Percentiles rank a stretch among this genome's conserved stretches.
Evolutionary conservation across 2,888 invertebrate genomes (phyloP).

Genomic region (Biston stratarius): DNA sequence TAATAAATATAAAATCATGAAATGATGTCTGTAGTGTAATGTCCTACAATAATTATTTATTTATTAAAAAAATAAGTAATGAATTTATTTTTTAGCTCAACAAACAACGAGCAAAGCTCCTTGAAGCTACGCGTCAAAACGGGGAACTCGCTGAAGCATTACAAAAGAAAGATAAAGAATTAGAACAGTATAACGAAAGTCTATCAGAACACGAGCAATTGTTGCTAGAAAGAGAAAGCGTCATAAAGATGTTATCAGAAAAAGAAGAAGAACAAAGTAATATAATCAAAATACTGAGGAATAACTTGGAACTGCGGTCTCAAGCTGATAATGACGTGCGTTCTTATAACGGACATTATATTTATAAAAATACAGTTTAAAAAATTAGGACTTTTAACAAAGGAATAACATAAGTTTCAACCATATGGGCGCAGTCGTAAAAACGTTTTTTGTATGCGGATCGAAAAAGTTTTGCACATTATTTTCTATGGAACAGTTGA

Average conservation of each 20-base stretch:
- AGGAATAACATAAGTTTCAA: too few species aligned
- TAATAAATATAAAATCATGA: too few species aligned
- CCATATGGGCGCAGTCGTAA: too few species aligned
- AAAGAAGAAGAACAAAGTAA: constrained; percentile 74
- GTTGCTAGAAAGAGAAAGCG: constrained; percentile 61
- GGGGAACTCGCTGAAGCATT: constrained; percentile 61
- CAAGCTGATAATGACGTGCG: constrained; percentile 68
- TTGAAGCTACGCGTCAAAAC: constrained; percentile 62
- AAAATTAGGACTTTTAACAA: too few species aligned
- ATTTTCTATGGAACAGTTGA: too few species aligned
- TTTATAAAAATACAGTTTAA: too few species aligned
- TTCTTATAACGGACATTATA: constrained; percentile 5
- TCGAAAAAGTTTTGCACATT: too few species aligned
- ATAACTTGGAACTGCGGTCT: constrained; percentile 68
- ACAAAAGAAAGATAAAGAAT: constrained; percentile 62
- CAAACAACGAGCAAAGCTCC: constrained; percentile 63
- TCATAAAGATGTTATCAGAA: constrained; percentile 67
- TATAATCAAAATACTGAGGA: constrained; percentile 68
- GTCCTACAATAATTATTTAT: too few species aligned
- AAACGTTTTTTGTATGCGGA: too few species aligned
- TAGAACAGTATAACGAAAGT: constrained; percentile 56
- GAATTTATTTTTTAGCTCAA: constrained; percentile 55
- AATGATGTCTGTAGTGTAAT: too few species aligned
- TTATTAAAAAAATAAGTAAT: too few species aligned
- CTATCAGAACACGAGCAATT: constrained; percentile 57